A percentile compares a stretch with the other conserved stretches of the same genome.
Evolutionary conservation across 2,113 vertebrate genomes (phyloP).

Genomic region (Steatornis caripensis): DNA sequence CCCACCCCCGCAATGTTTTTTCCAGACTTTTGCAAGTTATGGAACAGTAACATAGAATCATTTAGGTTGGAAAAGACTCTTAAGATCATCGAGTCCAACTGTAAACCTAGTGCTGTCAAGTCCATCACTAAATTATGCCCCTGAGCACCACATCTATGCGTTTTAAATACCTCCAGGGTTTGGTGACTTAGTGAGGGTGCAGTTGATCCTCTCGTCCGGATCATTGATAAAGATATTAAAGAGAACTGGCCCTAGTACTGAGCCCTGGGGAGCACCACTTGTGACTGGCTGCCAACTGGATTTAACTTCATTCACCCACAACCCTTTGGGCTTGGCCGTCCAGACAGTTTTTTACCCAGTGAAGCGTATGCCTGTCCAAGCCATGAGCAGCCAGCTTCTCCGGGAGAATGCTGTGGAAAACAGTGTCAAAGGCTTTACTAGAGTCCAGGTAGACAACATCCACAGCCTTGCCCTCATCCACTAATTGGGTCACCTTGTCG

Average conservation of each 20-base stretch:
- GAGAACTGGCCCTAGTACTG: not conserved
- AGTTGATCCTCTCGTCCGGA: not conserved
- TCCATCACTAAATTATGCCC: not conserved
- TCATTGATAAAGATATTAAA: not conserved
- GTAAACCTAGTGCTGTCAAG: not conserved
- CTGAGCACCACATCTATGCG: accelerated
- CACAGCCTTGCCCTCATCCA: not conserved
- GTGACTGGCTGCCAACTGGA: not conserved
- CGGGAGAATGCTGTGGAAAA: not conserved
- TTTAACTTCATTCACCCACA: not conserved
- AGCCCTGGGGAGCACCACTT: not conserved
- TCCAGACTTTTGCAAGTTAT: not conserved
- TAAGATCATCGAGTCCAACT: not conserved
- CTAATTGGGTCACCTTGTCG: not conserved
- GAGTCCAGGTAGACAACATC: not conserved
- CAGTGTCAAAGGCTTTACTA: not conserved
- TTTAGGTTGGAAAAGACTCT: not conserved
- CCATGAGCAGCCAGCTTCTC: not conserved
- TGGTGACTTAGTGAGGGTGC: not conserved
- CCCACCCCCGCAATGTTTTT: accelerated
- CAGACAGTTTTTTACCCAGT: not conserved
- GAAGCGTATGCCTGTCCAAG: too few relatives aligned
- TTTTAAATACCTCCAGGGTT: not conserved
- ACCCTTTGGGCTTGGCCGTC: not conserved
- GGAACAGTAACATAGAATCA: not conserved